Conservation (phyloP, 2,797 vertebrate genomes). For the Heliangelus exortis region DNA sequence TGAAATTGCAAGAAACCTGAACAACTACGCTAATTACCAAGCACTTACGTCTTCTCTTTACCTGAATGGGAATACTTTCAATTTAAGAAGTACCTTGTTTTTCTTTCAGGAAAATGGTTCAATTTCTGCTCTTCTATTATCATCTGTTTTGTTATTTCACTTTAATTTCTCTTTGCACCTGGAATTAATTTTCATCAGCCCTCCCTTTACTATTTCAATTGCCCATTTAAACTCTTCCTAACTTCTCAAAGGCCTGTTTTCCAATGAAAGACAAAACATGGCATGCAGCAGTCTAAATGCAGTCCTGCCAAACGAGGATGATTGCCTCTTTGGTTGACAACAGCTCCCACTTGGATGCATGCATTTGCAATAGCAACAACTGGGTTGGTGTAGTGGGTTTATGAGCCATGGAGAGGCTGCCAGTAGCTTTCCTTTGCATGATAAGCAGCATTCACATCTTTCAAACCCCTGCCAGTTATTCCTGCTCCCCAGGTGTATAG, state of each 20-base stretch:
- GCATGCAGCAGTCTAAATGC: neutral
- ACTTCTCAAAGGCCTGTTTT: conserved; percentile 18
- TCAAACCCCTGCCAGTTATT: neutral
- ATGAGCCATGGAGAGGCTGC: conserved; percentile 6
- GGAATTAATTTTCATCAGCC: conserved; percentile 54
- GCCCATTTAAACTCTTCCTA: conserved; percentile 42
- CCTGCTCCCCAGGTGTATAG: neutral
- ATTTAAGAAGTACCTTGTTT: conserved; percentile 9
- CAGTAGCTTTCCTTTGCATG: neutral
- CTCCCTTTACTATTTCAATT: conserved; percentile 1
- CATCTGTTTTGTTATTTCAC: conserved; percentile 13
- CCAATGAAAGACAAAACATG: neutral
- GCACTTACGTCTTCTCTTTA: neutral
- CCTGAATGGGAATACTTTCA: neutral
- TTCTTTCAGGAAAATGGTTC: conserved; percentile 18
- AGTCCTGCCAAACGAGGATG: neutral
- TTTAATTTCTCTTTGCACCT: conserved; percentile 50
- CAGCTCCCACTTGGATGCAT: conserved; percentile 15
- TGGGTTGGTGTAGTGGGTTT: neutral
- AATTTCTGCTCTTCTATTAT: conserved; percentile 37
- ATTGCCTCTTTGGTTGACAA: conserved; percentile 7
- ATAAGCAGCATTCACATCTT: neutral
- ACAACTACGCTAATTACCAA: neutral
- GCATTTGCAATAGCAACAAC: neutral
- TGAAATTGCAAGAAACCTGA: neutral